Evolutionary conservation across 2,888 invertebrate species (phyloP).

Genomic region (Adelognathus sp.): DNA sequence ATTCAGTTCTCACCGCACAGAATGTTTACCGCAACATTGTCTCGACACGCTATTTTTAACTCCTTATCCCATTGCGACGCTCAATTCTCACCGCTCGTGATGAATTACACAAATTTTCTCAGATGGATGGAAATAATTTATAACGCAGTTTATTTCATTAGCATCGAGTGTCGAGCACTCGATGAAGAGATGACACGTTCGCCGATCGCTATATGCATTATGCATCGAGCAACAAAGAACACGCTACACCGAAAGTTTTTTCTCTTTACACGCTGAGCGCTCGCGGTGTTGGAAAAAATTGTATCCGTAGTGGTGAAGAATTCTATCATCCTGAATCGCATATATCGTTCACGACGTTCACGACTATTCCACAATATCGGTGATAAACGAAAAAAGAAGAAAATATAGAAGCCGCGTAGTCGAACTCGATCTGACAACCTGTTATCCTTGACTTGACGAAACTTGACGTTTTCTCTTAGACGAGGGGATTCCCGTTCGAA

Average conservation of each 20-base stretch:
- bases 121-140: background rate
- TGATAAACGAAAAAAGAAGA: background rate
- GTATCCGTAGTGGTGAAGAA: background rate
- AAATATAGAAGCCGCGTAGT: background rate
- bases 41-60: background rate
- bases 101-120: background rate
- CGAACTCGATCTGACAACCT: background rate
- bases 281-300: background rate
- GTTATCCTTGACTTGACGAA: constrained; percentile 18
- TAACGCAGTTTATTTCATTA: background rate
- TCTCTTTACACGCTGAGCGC: too few relatives aligned
- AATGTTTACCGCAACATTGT: background rate
- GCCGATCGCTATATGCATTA: background rate
- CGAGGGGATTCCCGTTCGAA: background rate
- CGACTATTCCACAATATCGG: background rate
- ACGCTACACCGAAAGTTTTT: too few relatives aligned
- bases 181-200: background rate
- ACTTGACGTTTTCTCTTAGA: background rate
- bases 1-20: background rate
- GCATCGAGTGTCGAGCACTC: background rate
- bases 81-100: background rate
- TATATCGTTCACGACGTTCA: background rate
- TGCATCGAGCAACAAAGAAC: background rate
- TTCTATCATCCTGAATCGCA: too few relatives aligned
- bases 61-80: too few relatives aligned